Evolutionary conservation across 2,888 invertebrate species (phyloP).

Genomic region (Agrotis exclamationis): DNA sequence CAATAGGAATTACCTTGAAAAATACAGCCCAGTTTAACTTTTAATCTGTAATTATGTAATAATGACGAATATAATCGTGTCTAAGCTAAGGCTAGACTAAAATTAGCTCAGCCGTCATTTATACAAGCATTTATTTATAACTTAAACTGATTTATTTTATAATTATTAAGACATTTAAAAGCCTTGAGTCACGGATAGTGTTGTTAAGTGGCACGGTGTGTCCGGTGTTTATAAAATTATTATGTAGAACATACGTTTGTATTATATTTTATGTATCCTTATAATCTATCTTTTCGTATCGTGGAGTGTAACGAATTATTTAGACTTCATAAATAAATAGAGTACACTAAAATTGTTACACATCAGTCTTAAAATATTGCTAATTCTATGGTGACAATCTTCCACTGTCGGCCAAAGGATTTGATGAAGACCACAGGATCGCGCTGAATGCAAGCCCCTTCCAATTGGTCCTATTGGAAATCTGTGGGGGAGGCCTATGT

Average conservation of each 20-base stretch:
- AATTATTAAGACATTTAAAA: slow-evolving; percentile 32
- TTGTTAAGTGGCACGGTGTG: slow-evolving; percentile 32
- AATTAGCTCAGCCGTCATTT: slow-evolving; percentile 31
- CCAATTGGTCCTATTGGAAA: too few relatives aligned
- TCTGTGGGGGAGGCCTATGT: too few relatives aligned
- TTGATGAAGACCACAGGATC: too few relatives aligned
- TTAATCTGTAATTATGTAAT: slow-evolving; percentile 24
- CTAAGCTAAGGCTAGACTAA: slow-evolving; percentile 9
- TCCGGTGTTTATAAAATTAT: slow-evolving; percentile 37
- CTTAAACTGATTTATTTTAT: slow-evolving; percentile 45
- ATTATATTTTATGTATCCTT: not conserved
- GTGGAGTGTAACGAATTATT: too few relatives aligned
- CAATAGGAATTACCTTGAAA: slow-evolving; percentile 32
- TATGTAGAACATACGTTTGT: slow-evolving; percentile 11
- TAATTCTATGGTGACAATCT: too few relatives aligned
- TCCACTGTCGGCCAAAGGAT: too few relatives aligned
- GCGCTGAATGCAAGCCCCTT: too few relatives aligned
- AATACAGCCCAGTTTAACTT: slow-evolving; percentile 19
- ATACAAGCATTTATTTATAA: slow-evolving; percentile 39
- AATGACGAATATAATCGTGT: slow-evolving; percentile 18
- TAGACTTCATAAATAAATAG: too few relatives aligned
- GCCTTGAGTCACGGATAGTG: slow-evolving; percentile 48
- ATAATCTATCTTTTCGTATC: too few relatives aligned
- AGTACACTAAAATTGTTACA: too few relatives aligned
- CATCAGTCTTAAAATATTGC: too few relatives aligned